Percentiles rank a stretch among this genome's conserved stretches.
Conservation (phyloP, 2,113 vertebrate genomes). For the Megalops atlanticus region DNA sequence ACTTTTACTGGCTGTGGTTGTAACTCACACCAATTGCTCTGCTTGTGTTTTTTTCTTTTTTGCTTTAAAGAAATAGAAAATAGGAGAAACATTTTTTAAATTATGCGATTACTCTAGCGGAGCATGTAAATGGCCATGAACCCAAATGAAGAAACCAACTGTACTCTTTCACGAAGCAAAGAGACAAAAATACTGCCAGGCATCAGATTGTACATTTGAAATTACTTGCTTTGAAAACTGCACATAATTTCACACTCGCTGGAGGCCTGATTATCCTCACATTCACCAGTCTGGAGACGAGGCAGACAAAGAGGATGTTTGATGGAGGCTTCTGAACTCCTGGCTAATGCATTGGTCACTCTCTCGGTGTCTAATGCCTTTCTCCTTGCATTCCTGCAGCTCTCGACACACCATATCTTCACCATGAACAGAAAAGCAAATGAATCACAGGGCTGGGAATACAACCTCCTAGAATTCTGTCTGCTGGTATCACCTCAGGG, state of each 20-base stretch:
- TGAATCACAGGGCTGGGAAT: neutral
- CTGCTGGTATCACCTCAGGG: neutral
- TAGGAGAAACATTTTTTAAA: too few relatives aligned
- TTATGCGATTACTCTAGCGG: neutral
- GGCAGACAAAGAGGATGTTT: neutral
- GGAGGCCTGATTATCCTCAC: neutral
- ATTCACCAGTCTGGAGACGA: neutral
- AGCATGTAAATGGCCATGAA: neutral
- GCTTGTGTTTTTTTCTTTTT: neutral
- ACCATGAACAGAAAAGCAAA: neutral
- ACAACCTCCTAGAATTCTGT: neutral
- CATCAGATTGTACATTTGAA: neutral
- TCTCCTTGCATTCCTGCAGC: conserved; percentile 7
- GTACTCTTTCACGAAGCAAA: neutral
- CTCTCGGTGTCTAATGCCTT: neutral
- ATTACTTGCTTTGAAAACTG: conserved; percentile 2
- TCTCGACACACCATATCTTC: neutral
- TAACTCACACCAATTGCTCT: too few relatives aligned
- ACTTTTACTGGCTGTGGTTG: too few relatives aligned
- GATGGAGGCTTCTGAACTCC: neutral
- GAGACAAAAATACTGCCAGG: neutral
- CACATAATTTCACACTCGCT: conserved; percentile 6
- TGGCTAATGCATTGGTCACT: conserved; percentile 4
- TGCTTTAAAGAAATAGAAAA: neutral
- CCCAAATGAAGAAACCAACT: neutral